phyloP scores from a whole-genome alignment of 2,797 vertebrate species.

The Hemibagrus guttatus region DNA sequence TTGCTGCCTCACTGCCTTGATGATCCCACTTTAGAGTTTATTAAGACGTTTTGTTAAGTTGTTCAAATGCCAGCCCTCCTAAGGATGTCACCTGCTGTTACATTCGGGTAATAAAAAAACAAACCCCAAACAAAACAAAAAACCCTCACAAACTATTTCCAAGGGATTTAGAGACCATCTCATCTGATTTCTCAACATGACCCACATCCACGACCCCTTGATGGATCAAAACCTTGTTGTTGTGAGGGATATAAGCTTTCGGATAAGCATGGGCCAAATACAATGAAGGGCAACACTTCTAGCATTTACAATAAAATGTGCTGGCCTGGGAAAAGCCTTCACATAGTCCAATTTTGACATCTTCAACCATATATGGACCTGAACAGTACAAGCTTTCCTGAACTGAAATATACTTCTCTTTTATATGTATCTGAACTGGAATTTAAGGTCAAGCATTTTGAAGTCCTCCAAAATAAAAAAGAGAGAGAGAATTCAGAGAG shows the following conservation, averaged over 20 bases:
- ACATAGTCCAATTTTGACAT: no score
- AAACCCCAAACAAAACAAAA: no score
- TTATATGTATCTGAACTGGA: not conserved
- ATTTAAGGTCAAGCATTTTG: not conserved
- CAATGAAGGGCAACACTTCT: not conserved
- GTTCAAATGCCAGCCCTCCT: not conserved
- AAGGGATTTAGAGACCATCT: not conserved
- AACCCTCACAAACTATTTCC: not conserved
- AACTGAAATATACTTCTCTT: not conserved
- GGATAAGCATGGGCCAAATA: not conserved
- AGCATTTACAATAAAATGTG: not conserved
- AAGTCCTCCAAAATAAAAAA: not conserved
- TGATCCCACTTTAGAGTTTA: not conserved
- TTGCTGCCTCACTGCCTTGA: not conserved
- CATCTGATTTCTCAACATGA: not conserved
- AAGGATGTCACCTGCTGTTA: not conserved
- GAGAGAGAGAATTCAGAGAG: not conserved
- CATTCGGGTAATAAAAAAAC: not conserved
- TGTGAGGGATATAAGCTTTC: constrained; percentile 11
- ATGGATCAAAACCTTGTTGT: not conserved
- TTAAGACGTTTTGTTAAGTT: not conserved
- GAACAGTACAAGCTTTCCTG: not conserved
- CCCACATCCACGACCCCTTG: not conserved
- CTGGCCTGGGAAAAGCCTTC: not conserved
- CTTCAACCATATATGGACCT: not conserved